A percentile compares a stretch with the other conserved stretches of the same genome.
phyloP scores from a whole-genome alignment of 2,113 vertebrate genomes.

The Heterochromis multidens region DNA sequence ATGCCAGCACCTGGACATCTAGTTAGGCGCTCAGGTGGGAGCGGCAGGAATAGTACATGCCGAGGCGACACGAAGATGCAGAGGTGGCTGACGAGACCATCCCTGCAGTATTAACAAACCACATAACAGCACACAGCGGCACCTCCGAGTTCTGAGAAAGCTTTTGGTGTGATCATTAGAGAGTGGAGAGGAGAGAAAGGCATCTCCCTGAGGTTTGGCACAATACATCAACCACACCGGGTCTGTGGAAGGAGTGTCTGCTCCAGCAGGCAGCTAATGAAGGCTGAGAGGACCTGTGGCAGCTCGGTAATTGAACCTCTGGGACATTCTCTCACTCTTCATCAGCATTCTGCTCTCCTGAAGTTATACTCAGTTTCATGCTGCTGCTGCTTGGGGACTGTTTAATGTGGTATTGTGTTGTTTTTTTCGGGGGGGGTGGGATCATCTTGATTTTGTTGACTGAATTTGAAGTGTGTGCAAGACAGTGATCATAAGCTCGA shows the following conservation, averaged over 20 bases:
- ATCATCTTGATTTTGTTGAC: background rate
- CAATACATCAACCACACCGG: constrained; percentile 41
- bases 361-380: background rate
- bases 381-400: background rate
- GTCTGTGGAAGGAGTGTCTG: constrained; percentile 52
- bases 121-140: constrained; percentile 57
- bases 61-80: background rate
- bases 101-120: constrained; percentile 35
- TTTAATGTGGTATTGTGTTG: background rate
- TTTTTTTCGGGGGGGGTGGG: background rate
- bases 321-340: constrained; percentile 70
- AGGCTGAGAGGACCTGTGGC: constrained; percentile 62
- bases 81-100: background rate
- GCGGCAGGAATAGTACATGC: background rate
- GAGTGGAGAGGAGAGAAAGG: constrained; percentile 2
- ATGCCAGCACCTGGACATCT: constrained; percentile 51
- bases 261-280: constrained; percentile 70
- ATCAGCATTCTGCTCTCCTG: constrained; percentile 54
- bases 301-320: constrained; percentile 70
- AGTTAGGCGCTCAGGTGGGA: constrained; percentile 60
- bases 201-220: constrained; percentile 24
- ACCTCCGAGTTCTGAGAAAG: constrained; percentile 9
- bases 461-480: background rate
- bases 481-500: background rate
- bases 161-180: constrained; percentile 31